Base-by-base conservation (phyloP, 23 tunicate genomes). In the Trididemnum nubilum region DNA sequence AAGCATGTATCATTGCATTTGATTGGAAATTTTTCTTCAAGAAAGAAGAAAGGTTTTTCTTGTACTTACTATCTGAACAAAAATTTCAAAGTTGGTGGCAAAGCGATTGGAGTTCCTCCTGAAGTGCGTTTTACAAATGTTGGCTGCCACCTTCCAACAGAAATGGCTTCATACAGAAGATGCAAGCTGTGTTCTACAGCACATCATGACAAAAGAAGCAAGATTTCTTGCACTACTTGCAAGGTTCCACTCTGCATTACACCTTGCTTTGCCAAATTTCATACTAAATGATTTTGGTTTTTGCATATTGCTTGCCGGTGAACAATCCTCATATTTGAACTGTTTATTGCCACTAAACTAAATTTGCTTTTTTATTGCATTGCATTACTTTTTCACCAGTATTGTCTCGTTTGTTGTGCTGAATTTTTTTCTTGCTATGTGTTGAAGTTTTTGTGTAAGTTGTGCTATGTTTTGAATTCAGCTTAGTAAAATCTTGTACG, bases 261-360 rank as follows among this genome's bases (percentile, higher is more conserved):
- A 35, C 79, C 79, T 23, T 73, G 79, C 79, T 73, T 73, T 73
- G 54, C 79, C 58, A 73, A 73, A 40, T 73, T 73, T 73, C 79
- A 73, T 37, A 28, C 33, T 2, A 34, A 34, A 23, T 73, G 37
- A 36, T 71, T 71, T 71, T 71, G 3, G 44, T 33, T 35, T 71
- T 71, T 71, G 38, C n/a, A 5, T 71, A 27, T 7, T 33, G 5
- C 9, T 35, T 22, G 30, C 69, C 69, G 4, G 4, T 61, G 69
- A n/a, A 61, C 30, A 61, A 24, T 61, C 15, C 23, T 15, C 30
- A 61, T 5, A 4, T 5, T 9, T 44, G 15, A 44, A 44, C n/a
- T n/a, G n/a, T n/a, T n/a, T n/a, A n/a, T n/a, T n/a, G n/a, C n/a
- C n/a, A n/a, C n/a, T n/a, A n/a, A n/a, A n/a, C n/a, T n/a, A n/a